phyloP scores from a whole-genome alignment of 92 coral and sea anemone genomes.

The Epizoanthus scotinus region DNA sequence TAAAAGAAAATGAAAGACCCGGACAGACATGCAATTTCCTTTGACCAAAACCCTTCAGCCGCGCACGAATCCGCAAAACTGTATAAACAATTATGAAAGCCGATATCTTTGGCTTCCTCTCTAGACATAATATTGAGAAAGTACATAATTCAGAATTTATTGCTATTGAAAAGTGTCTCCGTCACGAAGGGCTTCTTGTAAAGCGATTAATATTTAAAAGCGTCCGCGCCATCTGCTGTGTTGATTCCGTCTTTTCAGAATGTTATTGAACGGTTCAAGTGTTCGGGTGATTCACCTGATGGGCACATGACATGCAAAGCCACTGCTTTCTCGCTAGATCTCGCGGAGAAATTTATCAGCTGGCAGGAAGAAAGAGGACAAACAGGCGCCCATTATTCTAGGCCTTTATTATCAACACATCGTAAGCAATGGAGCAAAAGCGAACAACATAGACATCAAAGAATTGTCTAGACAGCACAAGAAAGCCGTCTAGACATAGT shows the following conservation, averaged over 20 bases:
- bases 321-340: not conserved
- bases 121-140: conserved; percentile 18
- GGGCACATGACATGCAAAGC: not conserved
- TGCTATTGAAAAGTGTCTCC: conserved; percentile 23
- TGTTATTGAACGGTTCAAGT: conserved; percentile 26
- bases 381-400: conserved; percentile 33
- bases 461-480: conserved; percentile 60
- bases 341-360: conserved; percentile 1
- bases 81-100: not conserved
- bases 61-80: conserved; percentile 28
- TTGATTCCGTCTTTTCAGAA: conserved; percentile 8
- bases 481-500: conserved; percentile 82
- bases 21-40: conserved; percentile 31
- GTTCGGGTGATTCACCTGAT: not conserved
- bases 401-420: conserved; percentile 46
- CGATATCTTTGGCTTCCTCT: conserved; percentile 6
- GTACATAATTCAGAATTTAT: conserved; percentile 14
- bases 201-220: conserved; percentile 35
- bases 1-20: conserved; percentile 32
- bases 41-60: conserved; percentile 12
- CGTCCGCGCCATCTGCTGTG: conserved; percentile 36
- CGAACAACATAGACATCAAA: conserved; percentile 51
- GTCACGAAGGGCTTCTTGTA: conserved; percentile 16
- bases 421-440: conserved; percentile 57
- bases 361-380: conserved; percentile 13